Conservation (phyloP, 1,140 invertebrate genomes). For the Drosophila equinoxialis region DNA sequence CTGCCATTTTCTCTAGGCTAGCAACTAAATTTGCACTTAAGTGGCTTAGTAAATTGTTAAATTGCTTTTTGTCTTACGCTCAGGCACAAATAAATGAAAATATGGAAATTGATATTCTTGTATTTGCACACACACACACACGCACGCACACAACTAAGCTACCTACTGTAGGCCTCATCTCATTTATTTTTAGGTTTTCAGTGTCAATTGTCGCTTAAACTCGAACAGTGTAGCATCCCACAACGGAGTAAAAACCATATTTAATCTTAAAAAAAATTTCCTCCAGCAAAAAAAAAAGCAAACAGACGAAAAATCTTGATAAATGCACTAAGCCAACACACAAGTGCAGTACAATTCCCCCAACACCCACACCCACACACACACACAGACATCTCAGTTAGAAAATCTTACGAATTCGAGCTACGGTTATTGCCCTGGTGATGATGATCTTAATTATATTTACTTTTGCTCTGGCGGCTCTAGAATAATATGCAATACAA, state of each 20-base stretch:
- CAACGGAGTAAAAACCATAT: background rate
- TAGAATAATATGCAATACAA: background rate
- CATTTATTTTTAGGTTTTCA: conserved; percentile 63
- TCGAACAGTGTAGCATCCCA: conserved; percentile 9
- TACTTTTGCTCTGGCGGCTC: background rate
- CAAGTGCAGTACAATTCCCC: background rate
- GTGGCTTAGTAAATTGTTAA: conserved; percentile 79
- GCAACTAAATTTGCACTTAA: conserved; percentile 72
- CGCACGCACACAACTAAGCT: conserved; percentile 20
- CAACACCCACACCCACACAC: background rate
- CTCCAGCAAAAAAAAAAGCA: background rate
- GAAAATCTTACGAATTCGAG: background rate
- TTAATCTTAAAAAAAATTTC: background rate
- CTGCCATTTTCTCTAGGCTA: conserved; percentile 14
- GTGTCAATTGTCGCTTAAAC: conserved; percentile 36
- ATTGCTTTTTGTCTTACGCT: conserved; percentile 76
- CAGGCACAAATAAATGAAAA: conserved; percentile 59
- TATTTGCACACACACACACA: conserved; percentile 54
- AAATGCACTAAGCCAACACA: conserved; percentile 3
- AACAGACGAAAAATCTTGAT: background rate
- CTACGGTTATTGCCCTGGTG: conserved; percentile 5
- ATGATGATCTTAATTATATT: conserved; percentile 7
- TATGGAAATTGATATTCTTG: conserved; percentile 79
- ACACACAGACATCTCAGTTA: background rate
- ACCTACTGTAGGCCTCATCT: conserved; percentile 55